Conservation (phyloP, 2,888 invertebrate species). For the Tenthredo mesomela region DNA sequence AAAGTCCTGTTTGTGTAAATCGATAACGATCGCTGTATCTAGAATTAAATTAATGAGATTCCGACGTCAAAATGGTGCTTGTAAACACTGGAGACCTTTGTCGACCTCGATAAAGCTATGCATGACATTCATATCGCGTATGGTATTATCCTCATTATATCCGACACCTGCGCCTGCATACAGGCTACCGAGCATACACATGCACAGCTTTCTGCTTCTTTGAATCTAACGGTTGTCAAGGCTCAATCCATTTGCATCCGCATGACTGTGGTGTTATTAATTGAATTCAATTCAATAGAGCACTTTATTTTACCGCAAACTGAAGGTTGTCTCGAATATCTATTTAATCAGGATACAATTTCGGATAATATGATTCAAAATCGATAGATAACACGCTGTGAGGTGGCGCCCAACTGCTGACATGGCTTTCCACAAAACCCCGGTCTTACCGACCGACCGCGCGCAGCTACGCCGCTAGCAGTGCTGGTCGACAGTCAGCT, state of each 20-base stretch:
- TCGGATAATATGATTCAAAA: neutral
- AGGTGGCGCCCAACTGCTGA: neutral
- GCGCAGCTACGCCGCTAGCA: neutral
- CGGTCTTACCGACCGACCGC: neutral
- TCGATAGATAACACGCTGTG: neutral
- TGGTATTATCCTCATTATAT: conserved; percentile 2
- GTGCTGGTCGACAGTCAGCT: conserved; percentile 20
- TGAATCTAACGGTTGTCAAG: neutral
- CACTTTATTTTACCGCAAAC: neutral
- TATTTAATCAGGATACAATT: neutral
- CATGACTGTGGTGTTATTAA: neutral
- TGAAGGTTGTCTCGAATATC: neutral
- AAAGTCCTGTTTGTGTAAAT: neutral
- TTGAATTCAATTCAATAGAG: neutral
- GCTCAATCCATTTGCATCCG: neutral
- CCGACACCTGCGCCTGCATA: neutral
- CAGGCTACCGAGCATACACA: neutral
- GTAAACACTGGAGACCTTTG: neutral
- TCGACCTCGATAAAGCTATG: neutral
- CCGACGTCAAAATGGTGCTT: neutral
- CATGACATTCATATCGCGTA: neutral
- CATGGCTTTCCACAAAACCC: neutral
- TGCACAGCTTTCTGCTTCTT: neutral
- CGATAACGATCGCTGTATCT: neutral
- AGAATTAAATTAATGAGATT: neutral